Percentiles rank a stretch among this genome's conserved stretches.
phyloP scores from a whole-genome alignment of 2,113 vertebrate genomes.

The Illadopsis cleaveri region DNA sequence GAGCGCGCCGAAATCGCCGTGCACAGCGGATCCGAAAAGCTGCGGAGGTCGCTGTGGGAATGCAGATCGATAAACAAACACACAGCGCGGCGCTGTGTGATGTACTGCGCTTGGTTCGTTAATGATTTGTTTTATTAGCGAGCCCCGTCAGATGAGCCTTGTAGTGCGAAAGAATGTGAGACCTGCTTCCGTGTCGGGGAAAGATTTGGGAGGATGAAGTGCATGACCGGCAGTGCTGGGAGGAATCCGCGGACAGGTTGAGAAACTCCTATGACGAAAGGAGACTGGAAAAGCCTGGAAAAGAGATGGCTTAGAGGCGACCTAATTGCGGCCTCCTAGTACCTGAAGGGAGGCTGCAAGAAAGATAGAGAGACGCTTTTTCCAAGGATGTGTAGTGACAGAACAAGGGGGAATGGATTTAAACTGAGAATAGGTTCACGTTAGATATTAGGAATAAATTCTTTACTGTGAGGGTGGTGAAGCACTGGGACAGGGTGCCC shows the following conservation, averaged over 20 bases:
- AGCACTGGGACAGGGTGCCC: not conserved
- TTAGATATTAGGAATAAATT: not conserved
- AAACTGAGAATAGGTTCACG: not conserved
- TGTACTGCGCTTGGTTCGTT: not conserved
- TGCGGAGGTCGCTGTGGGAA: not conserved
- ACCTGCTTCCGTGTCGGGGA: no score
- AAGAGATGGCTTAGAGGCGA: no score
- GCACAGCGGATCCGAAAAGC: not conserved
- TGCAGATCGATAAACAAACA: not conserved
- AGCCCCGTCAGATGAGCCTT: not conserved
- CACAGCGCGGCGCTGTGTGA: rapidly evolving
- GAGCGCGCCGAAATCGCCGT: not conserved
- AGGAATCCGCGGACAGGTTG: not conserved
- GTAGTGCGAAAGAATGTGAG: not conserved
- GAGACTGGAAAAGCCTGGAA: no score
- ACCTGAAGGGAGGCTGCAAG: not conserved
- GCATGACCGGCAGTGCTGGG: no score
- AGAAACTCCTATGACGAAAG: not conserved
- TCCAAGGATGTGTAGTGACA: not conserved
- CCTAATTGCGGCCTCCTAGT: no score
- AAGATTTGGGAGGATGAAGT: not conserved
- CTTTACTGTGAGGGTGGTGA: not conserved
- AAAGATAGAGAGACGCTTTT: not conserved
- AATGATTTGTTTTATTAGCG: no score
- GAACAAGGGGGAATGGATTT: not conserved